Evolutionary conservation across 64 coral and sea anemone genomes (phyloP).

Genomic region (Trachythela sp.): DNA sequence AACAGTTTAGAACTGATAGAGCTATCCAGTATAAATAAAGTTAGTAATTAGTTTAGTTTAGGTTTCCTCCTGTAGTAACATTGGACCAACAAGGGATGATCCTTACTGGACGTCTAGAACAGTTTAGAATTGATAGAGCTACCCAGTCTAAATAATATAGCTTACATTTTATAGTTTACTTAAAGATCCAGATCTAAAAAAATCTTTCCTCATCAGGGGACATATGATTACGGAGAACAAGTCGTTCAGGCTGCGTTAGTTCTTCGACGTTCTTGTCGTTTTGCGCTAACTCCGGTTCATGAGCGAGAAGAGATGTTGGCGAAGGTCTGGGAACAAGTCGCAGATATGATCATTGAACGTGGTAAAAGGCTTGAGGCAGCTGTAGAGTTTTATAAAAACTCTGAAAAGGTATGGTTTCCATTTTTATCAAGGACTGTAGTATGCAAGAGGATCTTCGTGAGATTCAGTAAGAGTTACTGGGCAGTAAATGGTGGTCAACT

Average conservation of each 20-base stretch:
- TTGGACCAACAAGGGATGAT: too few species aligned
- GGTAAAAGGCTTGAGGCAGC: constrained; percentile 80
- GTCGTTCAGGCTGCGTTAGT: constrained; percentile 84
- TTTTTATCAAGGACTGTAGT: background rate
- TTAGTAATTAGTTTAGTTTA: too few species aligned
- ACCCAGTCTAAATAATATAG: too few species aligned
- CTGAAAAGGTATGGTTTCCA: constrained; percentile 56
- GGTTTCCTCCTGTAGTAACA: too few species aligned
- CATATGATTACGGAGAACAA: constrained; percentile 85
- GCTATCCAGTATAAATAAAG: too few species aligned
- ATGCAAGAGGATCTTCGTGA: too few species aligned
- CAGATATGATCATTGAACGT: constrained; percentile 72
- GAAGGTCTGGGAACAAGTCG: constrained; percentile 68
- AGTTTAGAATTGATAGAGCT: too few species aligned
- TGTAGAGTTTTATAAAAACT: constrained; percentile 92
- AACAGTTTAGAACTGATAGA: too few species aligned
- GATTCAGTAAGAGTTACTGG: too few species aligned
- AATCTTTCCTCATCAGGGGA: constrained; percentile 43
- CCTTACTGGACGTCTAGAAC: too few species aligned
- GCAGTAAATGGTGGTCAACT: too few species aligned
- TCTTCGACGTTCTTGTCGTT: constrained; percentile 81
- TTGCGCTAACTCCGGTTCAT: constrained; percentile 71
- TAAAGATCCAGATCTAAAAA: background rate
- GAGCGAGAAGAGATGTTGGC: constrained; percentile 73
- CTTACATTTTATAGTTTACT: too few species aligned